phyloP scores from a whole-genome alignment of 2,888 invertebrate species.

The Chymomyza procnemis region DNA sequence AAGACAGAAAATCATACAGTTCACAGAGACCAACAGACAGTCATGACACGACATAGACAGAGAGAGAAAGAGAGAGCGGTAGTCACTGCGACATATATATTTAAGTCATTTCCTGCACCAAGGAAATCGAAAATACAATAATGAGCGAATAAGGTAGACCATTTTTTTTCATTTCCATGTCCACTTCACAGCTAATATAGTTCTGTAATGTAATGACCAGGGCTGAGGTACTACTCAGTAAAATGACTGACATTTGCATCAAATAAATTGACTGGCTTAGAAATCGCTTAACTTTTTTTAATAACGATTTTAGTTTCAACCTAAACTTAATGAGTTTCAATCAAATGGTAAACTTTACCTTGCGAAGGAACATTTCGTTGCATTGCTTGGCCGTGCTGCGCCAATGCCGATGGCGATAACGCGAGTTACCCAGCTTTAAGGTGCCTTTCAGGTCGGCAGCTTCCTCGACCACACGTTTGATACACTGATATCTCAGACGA shows the following conservation, averaged over 20 bases:
- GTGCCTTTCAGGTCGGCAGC: slow-evolving; percentile 85
- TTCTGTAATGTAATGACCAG: too few relatives aligned
- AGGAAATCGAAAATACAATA: slow-evolving; percentile 13
- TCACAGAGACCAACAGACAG: slow-evolving; percentile 6
- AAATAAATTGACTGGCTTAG: too few relatives aligned
- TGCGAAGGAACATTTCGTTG: slow-evolving; percentile 91
- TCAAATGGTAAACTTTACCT: slow-evolving; percentile 81
- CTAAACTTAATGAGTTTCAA: too few relatives aligned
- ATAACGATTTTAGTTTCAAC: too few relatives aligned
- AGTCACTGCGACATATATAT: slow-evolving; percentile 58
- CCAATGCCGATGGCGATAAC: slow-evolving; percentile 90
- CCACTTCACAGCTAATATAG: background rate
- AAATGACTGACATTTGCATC: too few relatives aligned
- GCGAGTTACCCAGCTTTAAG: slow-evolving; percentile 83
- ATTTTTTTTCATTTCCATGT: background rate
- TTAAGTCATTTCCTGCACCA: slow-evolving; percentile 38
- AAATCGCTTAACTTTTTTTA: too few relatives aligned
- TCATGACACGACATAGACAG: background rate
- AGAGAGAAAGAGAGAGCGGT: background rate
- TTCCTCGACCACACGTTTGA: slow-evolving; percentile 84
- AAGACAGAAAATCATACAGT: background rate
- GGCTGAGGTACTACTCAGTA: too few relatives aligned
- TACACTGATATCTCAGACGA: slow-evolving; percentile 84
- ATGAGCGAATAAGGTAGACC: background rate
- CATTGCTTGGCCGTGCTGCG: slow-evolving; percentile 91